Percentiles rank a stretch among this genome's conserved stretches.
These are phyloP conservation scores for Dasysyrphus albostriatus DNA, from an alignment of 2,888 invertebrate genomes.

Conservation along the genomic window DNA sequence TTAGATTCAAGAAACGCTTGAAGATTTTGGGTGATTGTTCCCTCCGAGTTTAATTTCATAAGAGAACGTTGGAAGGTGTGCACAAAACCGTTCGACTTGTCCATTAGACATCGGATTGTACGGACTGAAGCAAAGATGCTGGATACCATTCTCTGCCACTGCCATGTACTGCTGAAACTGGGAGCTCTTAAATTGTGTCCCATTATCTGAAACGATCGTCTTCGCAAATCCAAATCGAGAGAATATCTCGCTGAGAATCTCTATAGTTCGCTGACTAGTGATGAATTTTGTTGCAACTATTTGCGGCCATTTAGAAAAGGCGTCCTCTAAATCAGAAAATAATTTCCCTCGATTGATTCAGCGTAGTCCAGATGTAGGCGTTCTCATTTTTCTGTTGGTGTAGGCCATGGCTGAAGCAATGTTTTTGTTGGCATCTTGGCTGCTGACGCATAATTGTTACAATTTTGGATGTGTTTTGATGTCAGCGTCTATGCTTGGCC, in stretches of 20 bases:
- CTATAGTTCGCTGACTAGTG: slow-evolving; percentile 60
- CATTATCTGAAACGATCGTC: slow-evolving; percentile 56
- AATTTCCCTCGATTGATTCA: slow-evolving; percentile 77
- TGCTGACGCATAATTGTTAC: slow-evolving; percentile 75
- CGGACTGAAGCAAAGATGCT: slow-evolving; percentile 39
- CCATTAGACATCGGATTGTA: slow-evolving; percentile 73
- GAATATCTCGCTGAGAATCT: slow-evolving; percentile 69
- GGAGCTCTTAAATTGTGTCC: slow-evolving; percentile 47
- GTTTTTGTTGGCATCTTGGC: slow-evolving; percentile 78
- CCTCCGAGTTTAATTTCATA: slow-evolving; percentile 64
- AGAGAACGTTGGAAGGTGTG: slow-evolving; percentile 74
- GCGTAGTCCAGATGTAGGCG: slow-evolving; percentile 83
- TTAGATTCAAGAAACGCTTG: slow-evolving; percentile 70
- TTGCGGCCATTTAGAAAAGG: slow-evolving; percentile 83
- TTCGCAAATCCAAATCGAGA: slow-evolving; percentile 69
- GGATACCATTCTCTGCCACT: slow-evolving; percentile 31
- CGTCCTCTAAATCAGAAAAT: slow-evolving; percentile 81
- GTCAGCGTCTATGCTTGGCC: slow-evolving; percentile 78
- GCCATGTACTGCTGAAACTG: slow-evolving; percentile 51
- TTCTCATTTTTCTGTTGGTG: slow-evolving; percentile 79
- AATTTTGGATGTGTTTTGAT: slow-evolving; percentile 77
- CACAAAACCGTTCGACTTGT: slow-evolving; percentile 75
- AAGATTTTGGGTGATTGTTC: slow-evolving; percentile 55
- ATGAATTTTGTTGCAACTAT: slow-evolving; percentile 77
- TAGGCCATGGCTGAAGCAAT: slow-evolving; percentile 74